Evolutionary conservation across 2,888 invertebrate species (phyloP), one percentile per base, ranked within the genome.

Genomic region (Agelastica alni): DNA sequence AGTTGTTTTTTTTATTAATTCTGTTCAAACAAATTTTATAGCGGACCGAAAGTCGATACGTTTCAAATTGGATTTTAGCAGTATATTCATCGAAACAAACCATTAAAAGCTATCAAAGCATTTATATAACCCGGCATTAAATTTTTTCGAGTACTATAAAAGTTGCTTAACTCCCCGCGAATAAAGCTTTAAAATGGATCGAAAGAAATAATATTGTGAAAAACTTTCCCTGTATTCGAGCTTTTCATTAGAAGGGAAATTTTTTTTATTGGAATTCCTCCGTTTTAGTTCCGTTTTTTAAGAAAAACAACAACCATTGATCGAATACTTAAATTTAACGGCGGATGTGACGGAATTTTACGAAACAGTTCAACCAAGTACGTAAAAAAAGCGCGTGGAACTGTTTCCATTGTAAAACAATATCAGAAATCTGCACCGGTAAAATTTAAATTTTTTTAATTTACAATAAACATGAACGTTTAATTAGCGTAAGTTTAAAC

Each of bases 251-350:
- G 30, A 43, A 17, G 28, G n/a, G 28, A 43, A 43, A 5, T 28
- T 30, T 43, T 42, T 43, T 41, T 41, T 26, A 30, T 30, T 12
- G 28, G 43, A 43, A 43, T 43, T 43, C 43, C 30, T 43, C 18
- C 30, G 14, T 28, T 43, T 30, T 43, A 16, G n/a, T 10, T 43
- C 16, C 43, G 43, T 30, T 43, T 30, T 28, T 30, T 30, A 43
- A 43, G 43, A 43, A 43, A 43, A 43, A 43, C 43, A 43, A 30
- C 14, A 28, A 30, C 28, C 43, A 43, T 10, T 43, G 43, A 43
- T 43, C 43, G 43, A 43, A 43, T 43, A 43, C 43, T 43, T 30
- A 43, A 43, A 43, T 43, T 43, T 43, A 30, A 43, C 43, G 28
- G 28, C 42, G 42, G 42, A 28, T 42, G 42, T 37, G 37, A 37